A percentile compares a stretch with the other conserved stretches of the same genome.
Conservation (phyloP, 2,888 invertebrate genomes). For the Dinocampus coccinellae region DNA sequence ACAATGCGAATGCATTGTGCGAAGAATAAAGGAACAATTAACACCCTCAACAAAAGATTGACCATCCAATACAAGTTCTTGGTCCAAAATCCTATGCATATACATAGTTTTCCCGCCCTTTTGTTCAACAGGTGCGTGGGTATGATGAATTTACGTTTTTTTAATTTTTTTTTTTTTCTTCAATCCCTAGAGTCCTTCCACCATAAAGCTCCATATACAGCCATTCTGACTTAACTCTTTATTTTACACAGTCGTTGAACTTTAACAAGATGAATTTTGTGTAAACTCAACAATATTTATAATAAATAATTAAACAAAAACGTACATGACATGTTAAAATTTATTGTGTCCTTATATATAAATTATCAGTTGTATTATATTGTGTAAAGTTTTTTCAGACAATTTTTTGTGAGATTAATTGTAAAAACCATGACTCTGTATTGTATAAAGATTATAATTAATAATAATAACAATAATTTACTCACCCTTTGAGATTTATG, state of each 20-base stretch:
- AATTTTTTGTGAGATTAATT: not conserved
- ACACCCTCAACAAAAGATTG: not conserved
- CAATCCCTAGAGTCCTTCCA: not conserved
- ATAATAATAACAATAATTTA: not conserved
- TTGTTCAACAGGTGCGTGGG: not conserved
- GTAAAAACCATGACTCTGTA: too few relatives aligned
- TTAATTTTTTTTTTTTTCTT: not conserved
- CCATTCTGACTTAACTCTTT: not conserved
- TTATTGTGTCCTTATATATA: not conserved
- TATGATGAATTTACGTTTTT: not conserved
- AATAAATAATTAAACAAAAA: not conserved
- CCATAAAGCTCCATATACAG: not conserved
- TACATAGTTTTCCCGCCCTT: not conserved
- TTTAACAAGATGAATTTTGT: not conserved
- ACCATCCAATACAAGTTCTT: conserved; percentile 1
- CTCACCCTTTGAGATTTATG: conserved; percentile 1
- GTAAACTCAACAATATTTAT: not conserved
- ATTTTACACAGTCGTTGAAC: not conserved
- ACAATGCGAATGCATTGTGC: not conserved
- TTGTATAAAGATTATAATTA: too few relatives aligned
- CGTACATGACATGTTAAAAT: not conserved
- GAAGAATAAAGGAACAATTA: not conserved
- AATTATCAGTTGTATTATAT: not conserved
- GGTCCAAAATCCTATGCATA: not conserved
- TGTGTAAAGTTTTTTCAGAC: not conserved